A percentile compares a stretch with the other conserved stretches of the same genome.
These are phyloP conservation scores for Cerceris ruficornis DNA, from an alignment of 2,888 invertebrate species.

Conservation along the genomic window DNA sequence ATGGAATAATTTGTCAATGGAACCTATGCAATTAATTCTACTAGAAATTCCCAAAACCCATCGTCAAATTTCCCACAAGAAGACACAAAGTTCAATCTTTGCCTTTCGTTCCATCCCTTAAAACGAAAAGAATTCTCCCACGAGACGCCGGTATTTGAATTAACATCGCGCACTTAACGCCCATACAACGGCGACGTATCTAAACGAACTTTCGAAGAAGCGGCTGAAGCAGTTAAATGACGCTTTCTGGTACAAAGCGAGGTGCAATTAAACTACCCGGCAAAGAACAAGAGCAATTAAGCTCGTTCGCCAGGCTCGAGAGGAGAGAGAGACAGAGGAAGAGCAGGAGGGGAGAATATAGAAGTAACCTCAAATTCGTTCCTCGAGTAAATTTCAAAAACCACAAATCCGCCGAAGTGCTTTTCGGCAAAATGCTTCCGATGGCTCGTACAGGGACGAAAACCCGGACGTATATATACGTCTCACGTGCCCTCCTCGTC, in stretches of 20 bases:
- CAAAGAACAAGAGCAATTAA: conserved; percentile 16
- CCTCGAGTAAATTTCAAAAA: conserved; percentile 39
- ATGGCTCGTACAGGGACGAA: not conserved
- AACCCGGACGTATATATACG: not conserved
- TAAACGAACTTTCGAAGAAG: not conserved
- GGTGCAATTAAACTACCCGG: not conserved
- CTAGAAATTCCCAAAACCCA: too few relatives aligned
- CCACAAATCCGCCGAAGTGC: conserved; percentile 36
- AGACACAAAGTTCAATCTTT: too few relatives aligned
- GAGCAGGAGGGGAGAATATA: not conserved
- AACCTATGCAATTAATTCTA: too few relatives aligned
- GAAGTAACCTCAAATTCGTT: conserved; percentile 24
- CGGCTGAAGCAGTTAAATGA: conserved; percentile 1
- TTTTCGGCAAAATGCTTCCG: conserved; percentile 23
- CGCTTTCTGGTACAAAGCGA: conserved; percentile 1
- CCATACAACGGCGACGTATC: too few relatives aligned
- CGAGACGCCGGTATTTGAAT: too few relatives aligned
- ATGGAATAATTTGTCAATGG: too few relatives aligned
- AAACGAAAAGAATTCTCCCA: too few relatives aligned
- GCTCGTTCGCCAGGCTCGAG: conserved; percentile 12
- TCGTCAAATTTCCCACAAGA: too few relatives aligned
- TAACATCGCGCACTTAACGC: too few relatives aligned
- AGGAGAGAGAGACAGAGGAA: not conserved
- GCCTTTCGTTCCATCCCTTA: too few relatives aligned
- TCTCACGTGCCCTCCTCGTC: not conserved